Conservation (phyloP, 2,113 vertebrate genomes). For the Triplophysa tibetana region DNA sequence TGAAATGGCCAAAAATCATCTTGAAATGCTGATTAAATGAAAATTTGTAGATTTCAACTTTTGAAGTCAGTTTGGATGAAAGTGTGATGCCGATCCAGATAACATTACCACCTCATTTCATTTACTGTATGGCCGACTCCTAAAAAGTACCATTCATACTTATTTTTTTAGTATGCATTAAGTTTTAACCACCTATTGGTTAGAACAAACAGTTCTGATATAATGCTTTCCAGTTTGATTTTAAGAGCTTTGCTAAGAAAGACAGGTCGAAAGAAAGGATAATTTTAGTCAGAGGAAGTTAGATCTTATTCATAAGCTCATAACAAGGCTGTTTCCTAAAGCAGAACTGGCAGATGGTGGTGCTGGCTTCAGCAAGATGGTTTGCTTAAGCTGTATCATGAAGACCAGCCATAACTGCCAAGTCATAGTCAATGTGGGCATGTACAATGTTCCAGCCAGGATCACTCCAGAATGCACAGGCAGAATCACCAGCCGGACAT, state of each 20-base stretch:
- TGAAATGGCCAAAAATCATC: too few species aligned
- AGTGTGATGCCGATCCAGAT: too few species aligned
- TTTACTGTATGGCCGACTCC: too few species aligned
- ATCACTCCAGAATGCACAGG: neutral
- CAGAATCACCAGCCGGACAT: neutral
- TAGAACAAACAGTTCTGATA: constrained; percentile 17
- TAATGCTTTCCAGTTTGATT: neutral
- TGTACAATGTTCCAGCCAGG: neutral
- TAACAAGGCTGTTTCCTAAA: constrained; percentile 10
- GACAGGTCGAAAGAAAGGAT: neutral
- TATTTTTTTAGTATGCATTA: too few species aligned
- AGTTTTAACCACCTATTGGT: too few species aligned
- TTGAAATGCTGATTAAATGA: too few species aligned
- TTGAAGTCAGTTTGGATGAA: too few species aligned
- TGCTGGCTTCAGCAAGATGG: neutral
- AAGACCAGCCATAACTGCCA: constrained; percentile 18
- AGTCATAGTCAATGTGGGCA: neutral
- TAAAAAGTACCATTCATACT: too few species aligned
- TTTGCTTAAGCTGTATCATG: constrained; percentile 17
- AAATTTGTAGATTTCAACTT: too few species aligned
- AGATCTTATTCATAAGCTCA: constrained; percentile 2
- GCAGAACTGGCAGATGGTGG: neutral
- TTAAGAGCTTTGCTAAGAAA: constrained; percentile 29
- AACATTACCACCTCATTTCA: too few species aligned
- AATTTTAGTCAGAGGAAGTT: constrained; percentile 13